Percentiles rank a stretch among this genome's conserved stretches.
phyloP scores from a whole-genome alignment of 2,113 vertebrate species.

The Burhinus bistriatus region DNA sequence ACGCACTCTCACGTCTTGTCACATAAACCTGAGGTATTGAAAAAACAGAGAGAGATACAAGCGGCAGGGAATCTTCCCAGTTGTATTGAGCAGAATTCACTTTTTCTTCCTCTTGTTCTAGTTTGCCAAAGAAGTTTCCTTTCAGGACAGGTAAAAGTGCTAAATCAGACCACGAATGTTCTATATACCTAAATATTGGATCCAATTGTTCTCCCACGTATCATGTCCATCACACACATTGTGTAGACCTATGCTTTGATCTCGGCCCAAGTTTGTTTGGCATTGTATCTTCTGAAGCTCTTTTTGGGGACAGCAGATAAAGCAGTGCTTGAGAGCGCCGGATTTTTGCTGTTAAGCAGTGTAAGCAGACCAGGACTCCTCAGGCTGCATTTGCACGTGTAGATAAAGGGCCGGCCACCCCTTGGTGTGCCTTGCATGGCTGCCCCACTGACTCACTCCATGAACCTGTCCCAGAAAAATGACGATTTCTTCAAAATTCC shows the following conservation, averaged over 20 bases:
- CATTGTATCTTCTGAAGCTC: neutral
- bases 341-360: neutral
- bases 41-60: neutral
- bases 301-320: constrained; percentile 24
- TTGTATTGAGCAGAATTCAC: neutral
- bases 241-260: constrained; percentile 38
- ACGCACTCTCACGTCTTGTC: neutral
- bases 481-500: neutral
- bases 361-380: neutral
- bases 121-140: constrained; percentile 67
- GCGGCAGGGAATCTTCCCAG: neutral
- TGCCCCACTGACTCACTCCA: fast-evolving
- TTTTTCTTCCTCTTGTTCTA: constrained; percentile 16
- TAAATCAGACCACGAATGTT: constrained; percentile 30
- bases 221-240: neutral
- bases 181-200: constrained; percentile 13
- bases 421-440: neutral
- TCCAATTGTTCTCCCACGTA: constrained; percentile 7
- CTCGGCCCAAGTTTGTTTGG: constrained; percentile 38
- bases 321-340: neutral
- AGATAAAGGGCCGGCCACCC: neutral
- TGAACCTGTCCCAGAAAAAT: neutral
- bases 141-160: constrained; percentile 58
- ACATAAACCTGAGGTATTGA: neutral
- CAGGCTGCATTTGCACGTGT: fast-evolving